Base-by-base conservation (phyloP, 2,797 vertebrate genomes). In the Lophotriccus pileatus region DNA sequence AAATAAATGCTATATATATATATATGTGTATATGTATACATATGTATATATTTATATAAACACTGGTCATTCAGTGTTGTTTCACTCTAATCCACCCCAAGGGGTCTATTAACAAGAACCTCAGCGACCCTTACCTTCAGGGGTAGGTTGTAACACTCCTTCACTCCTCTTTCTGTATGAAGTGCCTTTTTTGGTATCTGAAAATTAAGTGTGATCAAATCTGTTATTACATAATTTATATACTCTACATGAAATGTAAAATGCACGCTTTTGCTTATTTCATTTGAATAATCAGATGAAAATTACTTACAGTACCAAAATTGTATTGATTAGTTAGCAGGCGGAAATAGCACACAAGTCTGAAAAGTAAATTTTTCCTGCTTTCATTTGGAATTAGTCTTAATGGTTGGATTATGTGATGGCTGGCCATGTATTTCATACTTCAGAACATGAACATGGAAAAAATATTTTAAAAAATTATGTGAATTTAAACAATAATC, bases 271-370 rank as follows among this genome's bases (percentile, higher is more conserved):
- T 90, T 85, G 3, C 7, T 73, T 76, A 69, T 70, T 97, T 93
- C 37, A 70, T 95, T 93, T 94, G 84, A 96, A 94, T 79, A 93
- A 94, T 60, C 63, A 85, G 63, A 72, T 92, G 24, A 95, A 92
- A 94, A 82, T 76, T 52, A 47, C 37, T 83, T 87, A 79, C 21
- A 64, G 27, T 63, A 89, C 46, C 18, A 76, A 36, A 95, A 55
- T 28, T 73, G 12, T 59, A 82, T 49, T 96, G 76, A 95, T 95
- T 86, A 95, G 73, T 89, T 90, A 94, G 74, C 49, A 49, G 62
- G 43, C 46, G 56, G 88, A 93, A 95, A 84, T 53, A 81, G 13
- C 53, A 86, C 47, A n/a, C 39, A 39, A 14, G 39, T 76, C 76
- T 91, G 89, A 28, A 90, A 94, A 96, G 67, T 28, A 84, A 77